Conservation (phyloP, 2,888 invertebrate genomes). For the Sarcophaga rosellei region DNA sequence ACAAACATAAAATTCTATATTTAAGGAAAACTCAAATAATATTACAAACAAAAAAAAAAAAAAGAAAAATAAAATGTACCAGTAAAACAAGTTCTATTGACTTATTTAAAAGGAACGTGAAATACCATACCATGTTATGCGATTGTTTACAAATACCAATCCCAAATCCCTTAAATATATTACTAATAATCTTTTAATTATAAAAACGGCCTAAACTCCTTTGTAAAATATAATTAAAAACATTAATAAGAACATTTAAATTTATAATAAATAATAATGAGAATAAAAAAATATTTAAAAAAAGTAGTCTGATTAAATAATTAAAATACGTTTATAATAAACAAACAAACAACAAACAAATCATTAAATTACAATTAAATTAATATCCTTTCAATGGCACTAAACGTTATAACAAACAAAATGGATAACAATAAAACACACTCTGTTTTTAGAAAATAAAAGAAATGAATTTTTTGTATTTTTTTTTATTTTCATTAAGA, state of each 20-base stretch:
- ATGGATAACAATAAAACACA: constrained; percentile 49
- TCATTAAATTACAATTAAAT: constrained; percentile 38
- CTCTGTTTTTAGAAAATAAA: constrained; percentile 27
- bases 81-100: background rate
- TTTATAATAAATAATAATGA: too few relatives aligned
- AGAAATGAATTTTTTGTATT: background rate
- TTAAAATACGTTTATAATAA: constrained; percentile 28
- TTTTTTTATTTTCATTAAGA: background rate
- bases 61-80: constrained; percentile 39
- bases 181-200: background rate
- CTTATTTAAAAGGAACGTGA: too few relatives aligned
- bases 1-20: too few relatives aligned
- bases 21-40: background rate
- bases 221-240: constrained; percentile 38
- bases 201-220: background rate
- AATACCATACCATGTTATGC: too few relatives aligned
- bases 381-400: constrained; percentile 49
- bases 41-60: constrained; percentile 30
- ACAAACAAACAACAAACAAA: constrained; percentile 12
- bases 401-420: constrained; percentile 18
- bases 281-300: background rate
- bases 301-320: constrained; percentile 51
- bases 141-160: too few relatives aligned
- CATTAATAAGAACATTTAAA: constrained; percentile 21
- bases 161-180: constrained; percentile 7